Base-by-base conservation (phyloP, 92 coral and sea anemone genomes). In the Porites cylindrica region DNA sequence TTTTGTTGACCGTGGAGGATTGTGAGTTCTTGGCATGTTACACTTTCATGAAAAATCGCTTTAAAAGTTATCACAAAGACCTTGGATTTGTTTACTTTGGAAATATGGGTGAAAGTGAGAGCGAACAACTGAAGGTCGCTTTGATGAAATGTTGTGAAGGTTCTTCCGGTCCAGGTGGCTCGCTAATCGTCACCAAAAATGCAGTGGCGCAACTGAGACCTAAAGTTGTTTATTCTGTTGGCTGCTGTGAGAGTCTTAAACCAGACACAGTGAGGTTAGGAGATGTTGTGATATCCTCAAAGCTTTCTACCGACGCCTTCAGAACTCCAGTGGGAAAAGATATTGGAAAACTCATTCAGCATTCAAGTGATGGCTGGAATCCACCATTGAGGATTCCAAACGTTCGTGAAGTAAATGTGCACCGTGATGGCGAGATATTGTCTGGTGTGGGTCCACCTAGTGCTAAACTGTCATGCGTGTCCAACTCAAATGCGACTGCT, bases 261-360 rank as follows among this genome's bases (percentile, higher is more conserved):
- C 70, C 10, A 63, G 65, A 59, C 8, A 86, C 79, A 64, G 86
- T 66, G 51, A 51, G 81, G 16, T 64, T 87, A n/a, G 91, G 91
- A 13, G 80, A 76, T 76, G 80, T 76, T 10, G 80, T 76, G 26
- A 50, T 76, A 76, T 76, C 66, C 80, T 26, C 51, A 1, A 51
- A 20, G 78, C 78, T 74, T 9, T 51, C 64, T 54, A 54, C 66
- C 23, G 16, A 11, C 21, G 3, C 1, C 47, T 59, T 53, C 66
- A 51, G 13, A 66, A 79, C 32, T 10, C 82, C 70, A 32, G 43
- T 32, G 43, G 43, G 43, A 32, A 32, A 32, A 32, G 43, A 32
- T 32, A 32, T 32, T 0, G 43, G 43, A 32, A 32, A 32, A 0
- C 43, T 32, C 43, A 32, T 32, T 32, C 43, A 32, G 43, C 43